Percentiles rank a stretch among this genome's conserved stretches.
phyloP scores from a whole-genome alignment of 1,140 invertebrate genomes.

The Eumeta japonica region DNA sequence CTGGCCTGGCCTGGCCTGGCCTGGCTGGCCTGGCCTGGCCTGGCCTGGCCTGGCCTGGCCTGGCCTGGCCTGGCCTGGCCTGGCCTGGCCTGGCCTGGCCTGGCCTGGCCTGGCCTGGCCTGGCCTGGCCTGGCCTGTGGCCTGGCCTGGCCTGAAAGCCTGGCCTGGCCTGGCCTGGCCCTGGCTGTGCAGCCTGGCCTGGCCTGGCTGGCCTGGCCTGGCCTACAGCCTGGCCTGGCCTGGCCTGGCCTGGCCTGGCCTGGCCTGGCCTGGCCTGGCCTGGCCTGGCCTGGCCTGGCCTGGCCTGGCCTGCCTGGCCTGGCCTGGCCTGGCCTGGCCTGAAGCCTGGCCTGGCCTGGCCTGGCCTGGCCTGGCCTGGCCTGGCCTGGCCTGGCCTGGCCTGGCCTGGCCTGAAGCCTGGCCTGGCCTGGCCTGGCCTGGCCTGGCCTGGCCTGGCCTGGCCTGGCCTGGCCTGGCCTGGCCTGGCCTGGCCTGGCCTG shows the following conservation, averaged over 20 bases:
- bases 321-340: constrained; percentile 1
- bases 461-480: constrained; percentile 1
- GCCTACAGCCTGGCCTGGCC: too few species aligned
- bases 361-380: constrained; percentile 1
- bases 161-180: constrained; percentile 1
- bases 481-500: constrained; percentile 1
- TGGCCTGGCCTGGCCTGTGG: constrained; percentile 2
- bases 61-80: constrained; percentile 1
- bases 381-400: constrained; percentile 1
- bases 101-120: constrained; percentile 2
- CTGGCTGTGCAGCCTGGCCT: neutral
- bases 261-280: constrained; percentile 1
- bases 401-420: too few species aligned
- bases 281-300: constrained; percentile 1
- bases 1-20: constrained; percentile 3
- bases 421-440: constrained; percentile 2
- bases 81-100: constrained; percentile 2
- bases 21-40: too few species aligned
- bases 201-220: too few species aligned
- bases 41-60: constrained; percentile 1
- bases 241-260: constrained; percentile 1
- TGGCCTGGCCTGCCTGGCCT: too few species aligned
- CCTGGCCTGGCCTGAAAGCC: too few species aligned
- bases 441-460: neutral
- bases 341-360: too few species aligned